Conservation (phyloP, 2,797 vertebrate species). For the Miichthys miiuy region DNA sequence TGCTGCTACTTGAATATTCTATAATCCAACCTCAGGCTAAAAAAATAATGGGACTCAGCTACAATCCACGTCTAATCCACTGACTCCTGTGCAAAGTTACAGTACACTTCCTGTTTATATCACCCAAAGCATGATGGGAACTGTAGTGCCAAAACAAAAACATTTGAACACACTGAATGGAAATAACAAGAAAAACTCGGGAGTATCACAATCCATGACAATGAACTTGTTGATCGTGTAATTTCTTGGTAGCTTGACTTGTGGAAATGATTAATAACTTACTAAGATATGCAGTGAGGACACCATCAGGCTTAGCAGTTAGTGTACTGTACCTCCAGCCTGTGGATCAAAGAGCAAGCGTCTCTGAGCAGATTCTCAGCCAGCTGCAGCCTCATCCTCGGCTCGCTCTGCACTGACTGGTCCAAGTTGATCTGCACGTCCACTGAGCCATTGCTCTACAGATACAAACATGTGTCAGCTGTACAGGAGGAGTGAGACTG, state of each 20-base stretch:
- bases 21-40: not conserved
- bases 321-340: constrained; percentile 84
- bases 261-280: not conserved
- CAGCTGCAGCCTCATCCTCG: constrained; percentile 88
- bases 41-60: not conserved
- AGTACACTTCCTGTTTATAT: not conserved
- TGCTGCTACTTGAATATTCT: not conserved
- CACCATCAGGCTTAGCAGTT: not conserved
- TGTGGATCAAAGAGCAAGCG: constrained; percentile 83
- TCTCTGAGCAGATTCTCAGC: constrained; percentile 90
- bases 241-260: not conserved
- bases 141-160: not conserved
- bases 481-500: not conserved
- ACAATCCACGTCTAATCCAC: not conserved
- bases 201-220: not conserved
- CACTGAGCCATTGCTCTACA: constrained; percentile 84
- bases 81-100: not conserved
- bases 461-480: constrained; percentile 31
- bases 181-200: not conserved
- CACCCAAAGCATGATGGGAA: not conserved
- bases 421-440: constrained; percentile 91
- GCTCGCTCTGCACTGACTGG: constrained; percentile 86
- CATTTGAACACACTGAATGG: not conserved
- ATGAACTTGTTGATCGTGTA: too few relatives aligned
- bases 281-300: too few relatives aligned